Evolutionary conservation across 2,797 vertebrate genomes (phyloP).

Genomic region (Pelochelys cantorii): DNA sequence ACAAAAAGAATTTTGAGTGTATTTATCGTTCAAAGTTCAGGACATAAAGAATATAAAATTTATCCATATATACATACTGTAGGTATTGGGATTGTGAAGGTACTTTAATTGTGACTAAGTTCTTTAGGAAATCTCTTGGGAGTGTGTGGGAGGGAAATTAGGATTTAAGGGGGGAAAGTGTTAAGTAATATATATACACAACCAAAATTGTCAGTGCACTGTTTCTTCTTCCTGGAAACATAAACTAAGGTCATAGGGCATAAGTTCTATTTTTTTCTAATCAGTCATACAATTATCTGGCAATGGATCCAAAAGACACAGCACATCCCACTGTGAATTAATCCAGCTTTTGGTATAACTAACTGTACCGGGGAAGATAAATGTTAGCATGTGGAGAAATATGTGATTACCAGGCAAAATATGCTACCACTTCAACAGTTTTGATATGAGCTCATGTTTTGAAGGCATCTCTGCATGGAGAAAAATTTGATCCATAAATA

Average conservation of each 20-base stretch:
- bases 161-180: neutral
- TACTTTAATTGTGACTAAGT: conserved; percentile 30
- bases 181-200: neutral
- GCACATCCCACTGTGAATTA: neutral
- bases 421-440: neutral
- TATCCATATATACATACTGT: conserved; percentile 9
- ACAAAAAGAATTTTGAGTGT: conserved; percentile 22
- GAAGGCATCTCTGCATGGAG: neutral
- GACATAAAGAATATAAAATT: conserved; percentile 14
- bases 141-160: neutral
- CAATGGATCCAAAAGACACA: neutral
- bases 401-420: neutral
- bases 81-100: neutral
- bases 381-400: neutral
- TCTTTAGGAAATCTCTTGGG: neutral
- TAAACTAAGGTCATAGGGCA: neutral
- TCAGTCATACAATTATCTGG: neutral
- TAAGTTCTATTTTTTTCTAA: neutral
- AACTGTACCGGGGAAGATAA: neutral
- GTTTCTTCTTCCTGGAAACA: neutral
- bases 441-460: neutral
- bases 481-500: neutral
- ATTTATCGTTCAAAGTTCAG: neutral
- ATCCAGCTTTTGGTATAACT: neutral
- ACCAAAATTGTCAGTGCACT: neutral